phyloP scores from a whole-genome alignment of 2,113 vertebrate species.

The Notothenia rossii region DNA sequence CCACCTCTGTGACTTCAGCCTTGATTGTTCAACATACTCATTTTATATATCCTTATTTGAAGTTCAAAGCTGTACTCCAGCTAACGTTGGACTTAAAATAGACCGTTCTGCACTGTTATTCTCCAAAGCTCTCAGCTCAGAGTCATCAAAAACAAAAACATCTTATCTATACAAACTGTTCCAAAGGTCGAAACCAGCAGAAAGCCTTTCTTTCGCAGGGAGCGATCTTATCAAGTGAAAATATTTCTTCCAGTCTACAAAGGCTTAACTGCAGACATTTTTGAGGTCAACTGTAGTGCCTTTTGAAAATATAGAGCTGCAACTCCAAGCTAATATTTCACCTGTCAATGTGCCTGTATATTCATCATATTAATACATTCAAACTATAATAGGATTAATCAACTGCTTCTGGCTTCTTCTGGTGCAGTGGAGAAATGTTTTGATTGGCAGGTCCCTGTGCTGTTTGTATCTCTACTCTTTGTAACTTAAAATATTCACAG shows the following conservation, averaged over 20 bases:
- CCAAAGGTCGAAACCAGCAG: constrained; percentile 18
- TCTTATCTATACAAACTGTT: constrained; percentile 16
- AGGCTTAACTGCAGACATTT: constrained; percentile 5
- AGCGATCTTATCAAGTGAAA: constrained; percentile 4
- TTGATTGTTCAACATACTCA: neutral
- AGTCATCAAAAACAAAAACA: constrained; percentile 26
- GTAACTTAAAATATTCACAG: neutral
- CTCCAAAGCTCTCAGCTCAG: constrained; percentile 5
- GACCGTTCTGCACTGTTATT: constrained; percentile 6
- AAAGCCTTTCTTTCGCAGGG: constrained; percentile 1
- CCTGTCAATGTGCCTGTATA: neutral
- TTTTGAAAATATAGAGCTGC: neutral
- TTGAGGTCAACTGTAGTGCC: neutral
- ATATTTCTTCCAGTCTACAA: constrained; percentile 2
- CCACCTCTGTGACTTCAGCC: neutral
- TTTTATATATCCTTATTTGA: neutral
- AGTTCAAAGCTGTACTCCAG: neutral
- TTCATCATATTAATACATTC: neutral
- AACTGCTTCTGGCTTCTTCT: neutral
- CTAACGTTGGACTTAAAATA: constrained; percentile 7
- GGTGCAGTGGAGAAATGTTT: neutral
- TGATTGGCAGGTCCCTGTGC: neutral
- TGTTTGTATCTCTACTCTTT: neutral
- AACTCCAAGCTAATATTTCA: neutral
- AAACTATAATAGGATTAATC: neutral